phyloP scores from a whole-genome alignment of 2,888 invertebrate species.

The Odontocerum albicorne region DNA sequence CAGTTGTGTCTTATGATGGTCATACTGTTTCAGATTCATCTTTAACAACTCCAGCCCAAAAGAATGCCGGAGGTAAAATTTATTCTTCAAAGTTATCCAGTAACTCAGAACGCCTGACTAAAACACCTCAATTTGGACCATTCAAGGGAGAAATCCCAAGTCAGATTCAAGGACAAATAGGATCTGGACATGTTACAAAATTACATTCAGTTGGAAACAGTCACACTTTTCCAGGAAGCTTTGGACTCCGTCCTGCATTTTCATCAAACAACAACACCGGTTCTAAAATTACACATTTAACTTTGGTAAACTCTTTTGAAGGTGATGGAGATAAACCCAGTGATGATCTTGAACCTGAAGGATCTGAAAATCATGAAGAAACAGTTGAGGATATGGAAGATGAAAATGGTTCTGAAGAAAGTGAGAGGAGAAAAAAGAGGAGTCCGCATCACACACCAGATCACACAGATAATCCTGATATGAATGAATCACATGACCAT shows the following conservation, averaged over 20 bases:
- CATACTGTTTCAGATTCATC: conserved; percentile 69
- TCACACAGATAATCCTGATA: conserved; percentile 31
- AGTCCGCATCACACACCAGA: conserved; percentile 43
- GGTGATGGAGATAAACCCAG: conserved; percentile 38
- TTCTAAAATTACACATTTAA: conserved; percentile 47
- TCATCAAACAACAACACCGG: conserved; percentile 40
- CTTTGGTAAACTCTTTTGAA: conserved; percentile 46
- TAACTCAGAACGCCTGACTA: conserved; percentile 61
- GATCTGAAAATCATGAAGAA: conserved; percentile 36
- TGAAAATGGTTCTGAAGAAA: conserved; percentile 39
- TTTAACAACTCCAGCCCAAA: conserved; percentile 59
- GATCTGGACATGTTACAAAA: conserved; percentile 43
- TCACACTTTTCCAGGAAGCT: conserved; percentile 39
- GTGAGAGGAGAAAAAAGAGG: conserved; percentile 37
- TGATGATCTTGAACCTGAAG: conserved; percentile 35
- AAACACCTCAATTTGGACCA: conserved; percentile 73
- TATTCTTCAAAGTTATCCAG: conserved; percentile 52
- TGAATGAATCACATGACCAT: too few relatives aligned
- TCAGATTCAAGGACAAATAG: conserved; percentile 35
- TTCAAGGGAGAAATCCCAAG: conserved; percentile 73
- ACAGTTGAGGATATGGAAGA: conserved; percentile 38
- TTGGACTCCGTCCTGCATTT: conserved; percentile 37
- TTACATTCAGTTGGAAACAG: conserved; percentile 37
- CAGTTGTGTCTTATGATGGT: conserved; percentile 75
- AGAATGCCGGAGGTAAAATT: conserved; percentile 43